Evolutionary conservation across 2,113 vertebrate genomes (phyloP).

Genomic region (Cheirogaleus medius): DNA sequence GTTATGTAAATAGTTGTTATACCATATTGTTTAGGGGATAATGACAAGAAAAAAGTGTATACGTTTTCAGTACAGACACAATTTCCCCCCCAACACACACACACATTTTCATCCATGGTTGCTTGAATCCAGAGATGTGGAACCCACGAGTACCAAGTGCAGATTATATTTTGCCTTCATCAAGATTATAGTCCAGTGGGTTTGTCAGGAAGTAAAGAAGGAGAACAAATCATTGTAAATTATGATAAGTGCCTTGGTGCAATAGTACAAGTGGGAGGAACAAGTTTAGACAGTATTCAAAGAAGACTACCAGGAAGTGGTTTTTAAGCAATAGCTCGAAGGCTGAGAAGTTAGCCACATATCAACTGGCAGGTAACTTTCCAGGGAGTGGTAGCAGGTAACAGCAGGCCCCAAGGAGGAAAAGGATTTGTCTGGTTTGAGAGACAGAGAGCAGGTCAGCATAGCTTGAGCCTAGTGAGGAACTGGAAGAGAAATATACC

Average conservation of each 20-base stretch:
- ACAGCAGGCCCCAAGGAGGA: background rate
- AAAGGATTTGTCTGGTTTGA: background rate
- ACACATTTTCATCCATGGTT: background rate
- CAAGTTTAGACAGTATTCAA: background rate
- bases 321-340: background rate
- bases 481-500: background rate
- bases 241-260: background rate
- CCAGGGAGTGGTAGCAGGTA: background rate
- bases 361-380: background rate
- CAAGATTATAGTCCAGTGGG: background rate
- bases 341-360: background rate
- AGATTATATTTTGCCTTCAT: background rate
- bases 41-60: background rate
- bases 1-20: background rate
- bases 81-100: background rate
- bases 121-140: background rate
- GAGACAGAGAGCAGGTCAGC: too few relatives aligned
- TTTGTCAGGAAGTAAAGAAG: background rate
- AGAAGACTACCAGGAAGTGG: background rate
- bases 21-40: background rate
- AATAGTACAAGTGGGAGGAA: too few relatives aligned
- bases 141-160: background rate
- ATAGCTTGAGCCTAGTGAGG: background rate
- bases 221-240: background rate
- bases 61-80: background rate